Base-by-base conservation (phyloP, 2,888 invertebrate genomes). In the Sinotaia quadrata region DNA sequence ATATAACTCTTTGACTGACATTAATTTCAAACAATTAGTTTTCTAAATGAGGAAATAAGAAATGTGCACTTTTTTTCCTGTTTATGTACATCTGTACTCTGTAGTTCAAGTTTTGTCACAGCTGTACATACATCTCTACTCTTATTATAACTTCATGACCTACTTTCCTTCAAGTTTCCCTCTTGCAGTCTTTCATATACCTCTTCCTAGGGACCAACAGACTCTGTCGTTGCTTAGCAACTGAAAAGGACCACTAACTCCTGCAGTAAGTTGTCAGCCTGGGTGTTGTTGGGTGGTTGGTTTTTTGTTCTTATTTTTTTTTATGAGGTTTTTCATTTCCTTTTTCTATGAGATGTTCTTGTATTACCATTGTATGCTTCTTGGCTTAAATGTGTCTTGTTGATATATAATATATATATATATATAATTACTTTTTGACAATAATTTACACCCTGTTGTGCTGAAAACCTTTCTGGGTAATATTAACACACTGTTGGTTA, bases 261-360 rank as follows among this genome's bases (percentile, higher is more conserved):
- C 58, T 27, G 58, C 58, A 58, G 58, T 58, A 58, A 58, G 58
- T 58, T 8, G 10, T 57, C 34, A 57, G 58, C 58, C 36, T 58
- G 58, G 58, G 34, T 58, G 58, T 58, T 34, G 58, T 58, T 36
- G 58, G 58, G 58, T 58, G 58, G 58, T 58, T 58, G 58, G 58
- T 41, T 58, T 58, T 58, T 58, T 58, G 24, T 29, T 58, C 24
- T 27, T 15, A 34, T 21, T 58, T n/a, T 31, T n/a, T 37, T 34
- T 34, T 21, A 58, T 24, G 21, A 34, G 33, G 31, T 21, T 33
- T 21, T 12, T 24, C n/a, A 27, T 37, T 58, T 18, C 21, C 36
- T 33, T 18, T 58, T 24, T 15, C 41, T 41, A 18, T 58, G 37
- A 58, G n/a, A 31, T n/a, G 37, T 49, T 12, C 41, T 41, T 24